Percentiles rank a stretch among this genome's conserved stretches.
phyloP scores from a whole-genome alignment of 2,797 vertebrate species.

The Coendou prehensilis region DNA sequence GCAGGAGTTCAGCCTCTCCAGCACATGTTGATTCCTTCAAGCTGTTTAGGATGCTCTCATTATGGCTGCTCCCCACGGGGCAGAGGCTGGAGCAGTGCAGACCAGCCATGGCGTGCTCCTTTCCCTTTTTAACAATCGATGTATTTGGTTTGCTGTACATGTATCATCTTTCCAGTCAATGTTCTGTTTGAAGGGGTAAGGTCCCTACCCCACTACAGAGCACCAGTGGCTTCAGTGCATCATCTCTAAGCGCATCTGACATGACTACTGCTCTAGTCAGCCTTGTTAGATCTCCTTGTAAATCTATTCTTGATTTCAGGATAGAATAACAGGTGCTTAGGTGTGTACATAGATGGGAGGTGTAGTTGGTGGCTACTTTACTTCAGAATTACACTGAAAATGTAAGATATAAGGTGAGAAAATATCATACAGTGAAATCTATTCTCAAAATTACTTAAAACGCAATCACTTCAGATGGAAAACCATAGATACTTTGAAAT shows the following conservation, averaged over 20 bases:
- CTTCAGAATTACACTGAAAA: slow-evolving; percentile 14
- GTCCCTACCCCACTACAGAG: not conserved
- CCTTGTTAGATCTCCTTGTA: not conserved
- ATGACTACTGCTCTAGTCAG: not conserved
- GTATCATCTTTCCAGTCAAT: not conserved
- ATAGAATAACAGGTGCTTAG: not conserved
- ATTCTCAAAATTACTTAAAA: not conserved
- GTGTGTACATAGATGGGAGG: not conserved
- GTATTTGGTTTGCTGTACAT: not conserved
- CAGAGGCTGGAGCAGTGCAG: not conserved
- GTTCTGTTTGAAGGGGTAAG: not conserved
- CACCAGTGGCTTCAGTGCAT: not conserved
- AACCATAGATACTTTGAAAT: not conserved
- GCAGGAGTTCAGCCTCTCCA: not conserved
- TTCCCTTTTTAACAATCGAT: not conserved
- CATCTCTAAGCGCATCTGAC: not conserved
- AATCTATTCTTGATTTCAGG: slow-evolving; percentile 22
- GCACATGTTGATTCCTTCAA: not conserved
- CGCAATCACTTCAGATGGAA: not conserved
- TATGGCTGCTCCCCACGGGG: not conserved
- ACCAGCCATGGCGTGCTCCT: not conserved
- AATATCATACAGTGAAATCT: not conserved
- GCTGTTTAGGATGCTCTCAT: not conserved
- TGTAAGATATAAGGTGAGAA: not conserved
- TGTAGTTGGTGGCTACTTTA: not conserved